Base-by-base conservation (phyloP, 2,113 vertebrate genomes). In the Peromyscus californicus region DNA sequence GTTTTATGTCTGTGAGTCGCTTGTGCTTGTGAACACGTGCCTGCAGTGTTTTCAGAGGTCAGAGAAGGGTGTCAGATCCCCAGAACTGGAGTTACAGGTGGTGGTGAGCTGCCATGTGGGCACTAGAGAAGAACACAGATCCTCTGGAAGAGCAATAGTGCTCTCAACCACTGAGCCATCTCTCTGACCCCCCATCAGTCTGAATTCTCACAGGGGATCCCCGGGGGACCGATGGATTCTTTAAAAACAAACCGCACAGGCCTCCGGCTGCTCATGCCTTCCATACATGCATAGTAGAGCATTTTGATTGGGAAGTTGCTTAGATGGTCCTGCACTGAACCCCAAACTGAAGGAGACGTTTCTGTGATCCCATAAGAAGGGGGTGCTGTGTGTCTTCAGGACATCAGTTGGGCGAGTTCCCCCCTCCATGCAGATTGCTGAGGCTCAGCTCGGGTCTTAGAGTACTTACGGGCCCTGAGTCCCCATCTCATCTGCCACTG, bases 221-320 rank as follows among this genome's bases (percentile, higher is more conserved):
- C 51, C 21, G 7, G 39, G 61, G 29, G 42, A 11, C 51, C 24
- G 11, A 36, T 10, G 45, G 17, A 2, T 65, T 70, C 42, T 83
- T 54, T 84, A 31, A 67, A 59, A 54, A 4, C 65, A 85, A 17
- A 33, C 8, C 0, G 1, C 42, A 12, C 15, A 22, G 54, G 57
- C 86, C 70, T 1, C 4, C 0, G 3, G 10, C 31, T 0, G 15
- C 7, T 8, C 48, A n/a, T 11, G 0, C 8, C 74, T 8, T 8
- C n/a, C 1, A 0, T 26, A 19, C 13, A 0, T 6, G 45, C 11
- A 0, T 36, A 0, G 26, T 26, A 3, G 13, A 0, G 0, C 26
- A 1, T 7, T 39, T 11, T 1, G 6, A 15, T 4, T 17, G 42
- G 22, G 9, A 36, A 51, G 1, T 19, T 26, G 15, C 36, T n/a